Percentiles rank a stretch among this genome's conserved stretches.
These are phyloP conservation scores for Matsumyia berberina DNA, from an alignment of 2,888 invertebrate genomes.

Conservation along the genomic window DNA sequence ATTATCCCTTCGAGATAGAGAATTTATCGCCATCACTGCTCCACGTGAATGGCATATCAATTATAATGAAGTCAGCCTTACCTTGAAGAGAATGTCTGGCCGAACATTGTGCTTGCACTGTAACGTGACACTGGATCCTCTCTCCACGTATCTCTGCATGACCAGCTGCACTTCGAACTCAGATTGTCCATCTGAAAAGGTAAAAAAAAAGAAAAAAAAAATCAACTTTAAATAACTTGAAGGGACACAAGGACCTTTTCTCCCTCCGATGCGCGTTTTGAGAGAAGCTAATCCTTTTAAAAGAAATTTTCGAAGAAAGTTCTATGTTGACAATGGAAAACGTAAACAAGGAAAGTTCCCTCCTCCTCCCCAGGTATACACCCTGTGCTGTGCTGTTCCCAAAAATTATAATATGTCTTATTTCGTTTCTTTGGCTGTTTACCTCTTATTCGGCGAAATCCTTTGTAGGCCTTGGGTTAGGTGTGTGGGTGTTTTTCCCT, in stretches of 20 bases:
- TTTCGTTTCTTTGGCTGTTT: conserved; percentile 31
- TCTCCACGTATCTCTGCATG: conserved; percentile 90
- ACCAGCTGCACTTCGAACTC: conserved; percentile 88
- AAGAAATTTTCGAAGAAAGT: conserved; percentile 15
- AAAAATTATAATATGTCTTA: conserved; percentile 46
- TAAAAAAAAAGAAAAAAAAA: conserved; percentile 8
- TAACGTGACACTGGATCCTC: conserved; percentile 89
- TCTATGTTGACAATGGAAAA: conserved; percentile 24
- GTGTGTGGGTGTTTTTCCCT: conserved; percentile 9
- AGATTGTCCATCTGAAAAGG: conserved; percentile 83
- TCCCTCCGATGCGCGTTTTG: neutral
- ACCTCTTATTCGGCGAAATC: conserved; percentile 6
- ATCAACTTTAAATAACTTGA: neutral
- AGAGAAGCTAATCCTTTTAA: neutral
- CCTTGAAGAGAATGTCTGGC: conserved; percentile 90
- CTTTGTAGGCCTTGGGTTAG: conserved; percentile 2
- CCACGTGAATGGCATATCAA: conserved; percentile 41
- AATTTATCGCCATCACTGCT: conserved; percentile 41
- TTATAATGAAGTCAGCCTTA: conserved; percentile 84
- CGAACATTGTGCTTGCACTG: conserved; percentile 91
- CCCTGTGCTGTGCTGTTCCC: neutral
- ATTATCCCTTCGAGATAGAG: conserved; percentile 22
- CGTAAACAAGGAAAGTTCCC: conserved; percentile 20
- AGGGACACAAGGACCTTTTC: neutral
- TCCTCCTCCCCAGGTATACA: neutral